A percentile compares a stretch with the other conserved stretches of the same genome.
phyloP scores from a whole-genome alignment of 2,888 invertebrate species.

The Cataglyphis albicans region DNA sequence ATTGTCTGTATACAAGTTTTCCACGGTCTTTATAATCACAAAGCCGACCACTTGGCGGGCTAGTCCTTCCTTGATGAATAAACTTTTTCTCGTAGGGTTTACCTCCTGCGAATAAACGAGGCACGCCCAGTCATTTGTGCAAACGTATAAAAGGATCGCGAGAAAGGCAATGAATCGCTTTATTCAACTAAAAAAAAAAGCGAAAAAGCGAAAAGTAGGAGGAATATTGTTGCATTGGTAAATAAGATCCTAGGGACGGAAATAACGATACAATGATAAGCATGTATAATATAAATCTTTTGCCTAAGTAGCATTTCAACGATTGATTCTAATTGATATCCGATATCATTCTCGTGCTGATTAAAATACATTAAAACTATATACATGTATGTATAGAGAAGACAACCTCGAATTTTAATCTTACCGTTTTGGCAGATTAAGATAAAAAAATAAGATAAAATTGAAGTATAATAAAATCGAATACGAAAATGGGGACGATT shows the following conservation, averaged over 20 bases:
- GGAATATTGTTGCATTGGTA: constrained; percentile 27
- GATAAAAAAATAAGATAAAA: neutral
- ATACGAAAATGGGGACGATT: neutral
- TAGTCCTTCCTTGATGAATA: constrained; percentile 63
- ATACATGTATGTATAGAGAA: neutral
- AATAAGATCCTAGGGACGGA: constrained; percentile 50
- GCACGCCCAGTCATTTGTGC: constrained; percentile 73
- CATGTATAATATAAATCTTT: neutral
- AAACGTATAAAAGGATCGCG: constrained; percentile 49
- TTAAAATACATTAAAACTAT: neutral
- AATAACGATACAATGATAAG: constrained; percentile 21
- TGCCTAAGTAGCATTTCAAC: neutral
- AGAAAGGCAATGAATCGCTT: constrained; percentile 61
- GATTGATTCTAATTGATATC: neutral
- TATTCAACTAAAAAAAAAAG: constrained; percentile 54
- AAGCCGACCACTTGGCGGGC: constrained; percentile 64
- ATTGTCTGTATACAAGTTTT: constrained; percentile 50
- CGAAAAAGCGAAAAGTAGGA: constrained; percentile 44
- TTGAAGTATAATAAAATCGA: neutral
- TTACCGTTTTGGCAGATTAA: neutral
- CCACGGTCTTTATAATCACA: constrained; percentile 56
- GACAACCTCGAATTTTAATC: neutral
- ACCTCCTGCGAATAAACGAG: constrained; percentile 71
- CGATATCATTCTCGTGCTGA: neutral
- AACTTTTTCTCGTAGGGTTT: constrained; percentile 64